Evolutionary conservation across 2,113 vertebrate genomes (phyloP), one percentile per base, ranked within the genome.

Genomic region (Antechinus flavipes): DNA sequence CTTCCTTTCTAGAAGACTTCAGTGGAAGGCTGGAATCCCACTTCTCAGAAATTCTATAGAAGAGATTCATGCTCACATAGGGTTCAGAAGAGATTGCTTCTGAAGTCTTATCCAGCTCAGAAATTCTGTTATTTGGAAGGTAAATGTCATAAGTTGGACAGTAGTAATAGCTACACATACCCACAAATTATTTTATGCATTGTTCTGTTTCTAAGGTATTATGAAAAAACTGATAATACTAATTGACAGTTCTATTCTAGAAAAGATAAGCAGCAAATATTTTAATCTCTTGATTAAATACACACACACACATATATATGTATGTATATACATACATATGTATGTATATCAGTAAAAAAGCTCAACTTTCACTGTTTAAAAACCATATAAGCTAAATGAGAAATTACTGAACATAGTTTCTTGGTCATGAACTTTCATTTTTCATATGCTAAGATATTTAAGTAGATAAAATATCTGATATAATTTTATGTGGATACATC

Each of bases 221-320:
- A 76, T 76, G 4, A 24, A n/a, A 76, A 76, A 68, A n/a, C 5
- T 76, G 35, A 19, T 76, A 76, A 22, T 76, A 35, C 30, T 68
- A 76, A n/a, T 76, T 19, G 35, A n/a, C 35, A 76, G 3, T 68
- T 68, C 14, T n/a, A 54, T 84, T 26, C 10, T 91, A 0, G 1
- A 90, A 11, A 93, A 94, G 91, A 92, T 96, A 92, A 95, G 93
- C 42, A 23, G 54, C 89, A 56, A 95, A 76, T 24, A 90, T 94
- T 90, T 93, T 19, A 89, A 42, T 30, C 2, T 68, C 10, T 93
- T 91, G 93, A 54, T 95, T 92, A 96, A 93, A 53, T 54, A 22
- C 11, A 76, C 61, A n/a, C 0, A 68, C 14, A 68, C 0, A 68
- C 14, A 68, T 35, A 12, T 14, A 12, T 35, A 2, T 30, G 27